A percentile compares a stretch with the other conserved stretches of the same genome.
phyloP scores from a whole-genome alignment of 2,113 vertebrate genomes.

The Sitta europaea region DNA sequence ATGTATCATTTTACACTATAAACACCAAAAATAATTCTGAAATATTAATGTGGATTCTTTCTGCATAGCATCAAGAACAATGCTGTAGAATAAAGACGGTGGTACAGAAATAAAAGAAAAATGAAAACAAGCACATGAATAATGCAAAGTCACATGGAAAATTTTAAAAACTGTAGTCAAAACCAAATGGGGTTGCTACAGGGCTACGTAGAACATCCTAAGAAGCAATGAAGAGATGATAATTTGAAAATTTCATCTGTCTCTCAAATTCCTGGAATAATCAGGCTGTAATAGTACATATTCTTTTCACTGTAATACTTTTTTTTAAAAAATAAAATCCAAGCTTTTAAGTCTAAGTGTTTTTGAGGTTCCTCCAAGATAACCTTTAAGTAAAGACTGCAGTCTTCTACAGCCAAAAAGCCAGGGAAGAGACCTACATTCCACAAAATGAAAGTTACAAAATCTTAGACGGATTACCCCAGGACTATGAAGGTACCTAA shows the following conservation, averaged over 20 bases:
- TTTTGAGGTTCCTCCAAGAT: background rate
- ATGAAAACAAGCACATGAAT: background rate
- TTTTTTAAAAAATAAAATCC: no score
- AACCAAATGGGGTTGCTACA: background rate
- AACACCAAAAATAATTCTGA: constrained; percentile 32
- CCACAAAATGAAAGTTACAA: background rate
- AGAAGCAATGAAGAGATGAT: background rate
- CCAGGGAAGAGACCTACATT: background rate
- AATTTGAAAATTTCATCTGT: no score
- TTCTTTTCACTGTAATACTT: no score
- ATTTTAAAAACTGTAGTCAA: background rate
- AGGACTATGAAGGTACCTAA: background rate
- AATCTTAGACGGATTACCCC: background rate
- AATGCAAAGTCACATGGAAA: background rate
- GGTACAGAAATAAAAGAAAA: background rate
- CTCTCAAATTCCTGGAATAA: no score
- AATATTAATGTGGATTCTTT: background rate
- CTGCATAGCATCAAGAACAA: background rate
- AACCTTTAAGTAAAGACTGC: background rate
- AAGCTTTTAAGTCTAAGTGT: background rate
- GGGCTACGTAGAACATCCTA: background rate
- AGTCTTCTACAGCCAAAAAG: background rate
- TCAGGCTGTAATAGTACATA: no score
- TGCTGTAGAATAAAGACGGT: background rate
- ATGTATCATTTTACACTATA: constrained; percentile 19